Conservation (phyloP, 2,888 invertebrate species). For the Erannis defoliaria region DNA sequence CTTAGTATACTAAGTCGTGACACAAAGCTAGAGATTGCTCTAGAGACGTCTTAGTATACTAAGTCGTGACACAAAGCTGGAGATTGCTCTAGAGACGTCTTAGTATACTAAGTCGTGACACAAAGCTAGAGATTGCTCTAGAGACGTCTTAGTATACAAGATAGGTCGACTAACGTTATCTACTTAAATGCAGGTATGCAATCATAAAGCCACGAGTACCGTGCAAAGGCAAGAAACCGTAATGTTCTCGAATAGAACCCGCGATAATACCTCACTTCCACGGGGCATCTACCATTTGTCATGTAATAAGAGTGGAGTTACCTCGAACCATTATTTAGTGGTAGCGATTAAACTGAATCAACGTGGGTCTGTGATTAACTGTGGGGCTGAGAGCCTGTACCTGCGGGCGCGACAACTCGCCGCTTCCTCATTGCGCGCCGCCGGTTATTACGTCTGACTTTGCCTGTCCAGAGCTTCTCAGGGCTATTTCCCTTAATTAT, state of each 20-base stretch:
- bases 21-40: no score
- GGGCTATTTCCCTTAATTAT: no score
- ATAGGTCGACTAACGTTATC: no score
- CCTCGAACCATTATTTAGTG: constrained; percentile 60
- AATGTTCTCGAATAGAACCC: constrained; percentile 1
- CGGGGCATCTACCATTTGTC: constrained; percentile 50
- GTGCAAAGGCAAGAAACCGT: constrained; percentile 22
- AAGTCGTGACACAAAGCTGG: no score
- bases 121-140: no score
- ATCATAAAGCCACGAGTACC: background rate
- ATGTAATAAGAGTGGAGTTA: constrained; percentile 55
- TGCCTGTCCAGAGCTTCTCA: constrained; percentile 24
- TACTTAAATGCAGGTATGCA: no score
- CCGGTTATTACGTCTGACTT: constrained; percentile 59
- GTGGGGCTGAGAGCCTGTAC: constrained; percentile 53
- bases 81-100: no score
- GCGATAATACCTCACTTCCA: constrained; percentile 21
- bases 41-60: no score
- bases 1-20: no score
- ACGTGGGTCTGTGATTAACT: constrained; percentile 61
- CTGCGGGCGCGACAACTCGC: constrained; percentile 69
- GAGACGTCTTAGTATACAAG: no score
- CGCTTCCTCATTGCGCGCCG: constrained; percentile 73
- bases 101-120: no score
- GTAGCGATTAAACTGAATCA: constrained; percentile 60